Conservation (phyloP, 2,113 vertebrate genomes). For the Oophaga pumilio region DNA sequence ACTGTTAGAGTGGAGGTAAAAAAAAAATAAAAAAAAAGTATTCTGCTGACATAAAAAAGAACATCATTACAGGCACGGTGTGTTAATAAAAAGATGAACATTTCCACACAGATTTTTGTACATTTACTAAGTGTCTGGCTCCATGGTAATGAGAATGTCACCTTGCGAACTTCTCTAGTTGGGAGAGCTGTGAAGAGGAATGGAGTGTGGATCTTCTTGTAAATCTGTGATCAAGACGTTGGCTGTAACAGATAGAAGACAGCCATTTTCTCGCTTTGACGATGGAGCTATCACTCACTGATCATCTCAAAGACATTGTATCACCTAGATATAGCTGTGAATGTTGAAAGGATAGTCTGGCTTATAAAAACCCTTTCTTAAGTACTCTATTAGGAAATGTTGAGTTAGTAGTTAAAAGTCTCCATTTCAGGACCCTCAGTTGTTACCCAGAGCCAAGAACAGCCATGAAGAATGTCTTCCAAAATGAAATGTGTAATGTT, state of each 20-base stretch:
- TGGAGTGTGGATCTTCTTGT: conserved; percentile 1
- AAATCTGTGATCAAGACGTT: conserved; percentile 15
- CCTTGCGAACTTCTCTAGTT: conserved; percentile 10
- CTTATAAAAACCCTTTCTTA: neutral
- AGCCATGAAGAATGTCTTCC: neutral
- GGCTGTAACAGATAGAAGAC: conserved; percentile 3
- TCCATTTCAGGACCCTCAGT: neutral
- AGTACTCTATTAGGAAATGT: neutral
- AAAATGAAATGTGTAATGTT: neutral
- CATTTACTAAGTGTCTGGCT: conserved; percentile 43
- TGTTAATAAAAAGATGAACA: conserved; percentile 48
- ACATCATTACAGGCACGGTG: conserved; percentile 37
- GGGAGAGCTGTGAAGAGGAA: conserved; percentile 53
- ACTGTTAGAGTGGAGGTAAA: conserved; percentile 38
- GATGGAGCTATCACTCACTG: neutral
- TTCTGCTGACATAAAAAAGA: conserved; percentile 57
- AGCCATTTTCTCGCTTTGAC: conserved; percentile 29
- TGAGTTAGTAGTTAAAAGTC: neutral
- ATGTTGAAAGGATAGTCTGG: neutral
- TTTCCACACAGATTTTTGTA: conserved; percentile 19
- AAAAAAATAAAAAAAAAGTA: neutral
- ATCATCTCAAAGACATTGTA: neutral
- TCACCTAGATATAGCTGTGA: neutral
- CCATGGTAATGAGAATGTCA: conserved; percentile 45
- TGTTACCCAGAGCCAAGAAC: neutral